These are phyloP conservation scores for Puntigrus tetrazona DNA, from an alignment of 2,113 vertebrate genomes.

Conservation along the genomic window DNA sequence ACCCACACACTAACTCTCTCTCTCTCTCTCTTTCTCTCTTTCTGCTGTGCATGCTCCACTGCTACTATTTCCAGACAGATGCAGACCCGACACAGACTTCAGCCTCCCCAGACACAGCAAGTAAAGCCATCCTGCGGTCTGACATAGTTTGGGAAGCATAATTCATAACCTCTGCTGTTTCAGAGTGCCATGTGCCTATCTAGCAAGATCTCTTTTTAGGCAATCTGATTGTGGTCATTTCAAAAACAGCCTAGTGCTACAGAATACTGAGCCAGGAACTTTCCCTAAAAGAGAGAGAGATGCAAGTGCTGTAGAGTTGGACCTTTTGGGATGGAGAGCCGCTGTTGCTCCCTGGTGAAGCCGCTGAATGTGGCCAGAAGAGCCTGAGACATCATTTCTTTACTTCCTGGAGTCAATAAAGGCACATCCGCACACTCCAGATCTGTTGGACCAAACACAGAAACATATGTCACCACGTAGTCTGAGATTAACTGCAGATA, in stretches of 20 bases:
- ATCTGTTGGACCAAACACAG: constrained; percentile 76
- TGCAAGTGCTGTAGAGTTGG: background rate
- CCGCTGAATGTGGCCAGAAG: constrained; percentile 96
- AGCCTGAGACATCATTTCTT: constrained; percentile 99
- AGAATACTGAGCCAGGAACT: background rate
- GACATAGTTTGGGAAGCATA: constrained; percentile 54
- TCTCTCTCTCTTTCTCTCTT: background rate
- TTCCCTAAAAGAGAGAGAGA: constrained; percentile 3
- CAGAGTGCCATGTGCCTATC: constrained; percentile 43
- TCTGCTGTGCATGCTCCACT: background rate
- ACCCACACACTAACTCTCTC: background rate
- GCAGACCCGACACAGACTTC: constrained; percentile 43
- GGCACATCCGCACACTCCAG: constrained; percentile 97
- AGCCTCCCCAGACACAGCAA: constrained; percentile 32
- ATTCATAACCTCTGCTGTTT: constrained; percentile 53
- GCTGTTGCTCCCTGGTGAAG: constrained; percentile 94
- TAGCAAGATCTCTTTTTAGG: constrained; percentile 43
- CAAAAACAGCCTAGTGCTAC: constrained; percentile 19
- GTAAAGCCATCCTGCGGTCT: constrained; percentile 49
- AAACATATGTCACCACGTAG: background rate
- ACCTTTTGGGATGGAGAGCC: constrained; percentile 97
- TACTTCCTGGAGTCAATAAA: constrained; percentile 94
- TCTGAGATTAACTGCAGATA: constrained; percentile 3
- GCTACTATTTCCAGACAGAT: constrained; percentile 51
- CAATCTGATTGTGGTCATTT: constrained; percentile 23